Conservation (phyloP, 1,140 invertebrate species). For the Drosophila ficusphila region DNA sequence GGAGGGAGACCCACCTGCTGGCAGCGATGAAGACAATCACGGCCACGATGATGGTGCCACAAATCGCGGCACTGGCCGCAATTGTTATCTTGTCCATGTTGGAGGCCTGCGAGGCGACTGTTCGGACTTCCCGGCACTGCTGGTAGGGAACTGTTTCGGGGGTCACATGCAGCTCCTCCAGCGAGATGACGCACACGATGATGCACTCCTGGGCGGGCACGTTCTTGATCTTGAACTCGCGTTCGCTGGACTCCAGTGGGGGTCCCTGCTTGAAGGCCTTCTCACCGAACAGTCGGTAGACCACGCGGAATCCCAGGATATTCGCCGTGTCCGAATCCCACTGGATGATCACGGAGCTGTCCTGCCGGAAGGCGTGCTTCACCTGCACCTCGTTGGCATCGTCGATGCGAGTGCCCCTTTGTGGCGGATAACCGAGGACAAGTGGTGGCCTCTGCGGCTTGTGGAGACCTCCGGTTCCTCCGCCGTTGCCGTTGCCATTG, state of each 20-base stretch:
- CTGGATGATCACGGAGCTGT: conserved; percentile 94
- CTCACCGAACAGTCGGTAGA: conserved; percentile 95
- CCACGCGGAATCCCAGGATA: conserved; percentile 94
- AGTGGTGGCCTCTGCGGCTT: conserved; percentile 89
- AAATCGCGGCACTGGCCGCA: conserved; percentile 95
- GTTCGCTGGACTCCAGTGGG: conserved; percentile 92
- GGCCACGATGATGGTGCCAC: conserved; percentile 95
- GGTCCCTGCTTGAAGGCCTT: conserved; percentile 95
- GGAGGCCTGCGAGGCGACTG: conserved; percentile 90
- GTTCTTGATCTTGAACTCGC: conserved; percentile 96
- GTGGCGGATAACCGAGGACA: conserved; percentile 88
- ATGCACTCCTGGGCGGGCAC: conserved; percentile 96
- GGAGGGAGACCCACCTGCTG: conserved; percentile 85
- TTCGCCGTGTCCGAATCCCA: conserved; percentile 95
- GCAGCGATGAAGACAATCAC: conserved; percentile 94
- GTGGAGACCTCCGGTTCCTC: conserved; percentile 80
- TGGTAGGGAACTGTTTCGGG: conserved; percentile 93
- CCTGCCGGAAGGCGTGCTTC: conserved; percentile 92
- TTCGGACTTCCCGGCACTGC: conserved; percentile 95
- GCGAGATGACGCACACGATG: conserved; percentile 94
- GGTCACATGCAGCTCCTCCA: conserved; percentile 93
- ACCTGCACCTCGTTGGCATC: conserved; percentile 92
- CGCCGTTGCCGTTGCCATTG: conserved; percentile 63
- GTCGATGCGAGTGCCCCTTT: conserved; percentile 86
- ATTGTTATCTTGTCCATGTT: conserved; percentile 98